Evolutionary conservation across 2,113 vertebrate genomes (phyloP), one percentile per base, ranked within the genome.

Genomic region (Elanus axillaris): DNA sequence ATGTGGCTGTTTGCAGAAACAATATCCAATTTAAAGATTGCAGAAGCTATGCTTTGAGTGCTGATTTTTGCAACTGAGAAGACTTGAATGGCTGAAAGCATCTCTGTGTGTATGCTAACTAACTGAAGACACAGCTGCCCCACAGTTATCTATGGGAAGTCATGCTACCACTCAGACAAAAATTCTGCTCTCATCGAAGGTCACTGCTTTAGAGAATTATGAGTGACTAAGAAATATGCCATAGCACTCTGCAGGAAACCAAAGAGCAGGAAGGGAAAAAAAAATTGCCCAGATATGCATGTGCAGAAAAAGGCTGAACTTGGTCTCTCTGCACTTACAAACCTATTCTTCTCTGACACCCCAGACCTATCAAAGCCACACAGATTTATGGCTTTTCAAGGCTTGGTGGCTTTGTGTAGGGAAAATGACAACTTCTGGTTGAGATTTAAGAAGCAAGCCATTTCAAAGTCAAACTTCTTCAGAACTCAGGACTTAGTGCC

Each of bases 391-490:
- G 31, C 32, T 84, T 64, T 88, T 93, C 74, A 83, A 94, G 71
- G 43, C 34, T 48, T 76, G 59, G 27, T 1, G 11, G 52, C 63
- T 84, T 88, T 72, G 42, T 47, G 13, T 23, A 48, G 19, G 16
- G 36, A 91, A 95, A 95, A 84, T 18, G 29, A 95, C 86, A 91
- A 77, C 36, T 84, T 74, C 29, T 88, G 42, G 50, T 25, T 53
- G 62, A 88, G 55, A 86, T 64, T 90, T 40, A 93, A 68, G 59
- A 27, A 89, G 50, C 34, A 76, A 78, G 29, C 4, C 21, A 75
- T 86, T 97, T 88, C 60, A 78, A 95, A 94, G 48, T 63, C 60
- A 84, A 67, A 86, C 21, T 60, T 93, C 25, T 56, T 92, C 38
- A 87, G n/a, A 92, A 74, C 56, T 91, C 43, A 64, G n/a, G 78